phyloP scores from a whole-genome alignment of 2,113 vertebrate species.

The Triplophysa rosa region DNA sequence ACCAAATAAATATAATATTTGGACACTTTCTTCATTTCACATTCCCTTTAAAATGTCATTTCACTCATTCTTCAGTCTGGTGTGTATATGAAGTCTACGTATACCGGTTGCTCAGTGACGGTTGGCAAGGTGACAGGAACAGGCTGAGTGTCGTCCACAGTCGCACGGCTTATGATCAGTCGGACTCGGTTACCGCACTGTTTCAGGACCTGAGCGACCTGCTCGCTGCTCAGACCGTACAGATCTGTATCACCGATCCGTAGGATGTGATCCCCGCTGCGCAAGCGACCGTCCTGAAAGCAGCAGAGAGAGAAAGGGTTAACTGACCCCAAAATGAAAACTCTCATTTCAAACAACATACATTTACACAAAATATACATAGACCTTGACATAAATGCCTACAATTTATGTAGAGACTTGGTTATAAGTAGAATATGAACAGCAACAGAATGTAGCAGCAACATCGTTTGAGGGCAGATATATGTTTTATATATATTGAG shows the following conservation, averaged over 20 bases:
- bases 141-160: slow-evolving; percentile 71
- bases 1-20: no score
- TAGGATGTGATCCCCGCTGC: slow-evolving; percentile 90
- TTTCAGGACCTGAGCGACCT: slow-evolving; percentile 91
- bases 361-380: no score
- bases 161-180: slow-evolving; percentile 86
- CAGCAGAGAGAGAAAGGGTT: background rate
- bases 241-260: slow-evolving; percentile 91
- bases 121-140: slow-evolving; percentile 57
- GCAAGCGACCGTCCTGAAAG: slow-evolving; percentile 83
- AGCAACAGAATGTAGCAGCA: no score
- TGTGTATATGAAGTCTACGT: background rate
- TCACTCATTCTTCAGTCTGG: background rate
- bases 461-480: no score
- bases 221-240: slow-evolving; percentile 90
- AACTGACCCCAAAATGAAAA: no score
- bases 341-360: no score
- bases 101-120: slow-evolving; percentile 70
- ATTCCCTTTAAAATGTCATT: background rate
- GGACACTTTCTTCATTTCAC: no score
- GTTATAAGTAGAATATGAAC: no score
- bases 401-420: no score
- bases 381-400: no score
- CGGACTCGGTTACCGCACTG: slow-evolving; percentile 90
- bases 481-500: no score